phyloP scores from a whole-genome alignment of 2,797 vertebrate species.

The Anguilla megastoma region DNA sequence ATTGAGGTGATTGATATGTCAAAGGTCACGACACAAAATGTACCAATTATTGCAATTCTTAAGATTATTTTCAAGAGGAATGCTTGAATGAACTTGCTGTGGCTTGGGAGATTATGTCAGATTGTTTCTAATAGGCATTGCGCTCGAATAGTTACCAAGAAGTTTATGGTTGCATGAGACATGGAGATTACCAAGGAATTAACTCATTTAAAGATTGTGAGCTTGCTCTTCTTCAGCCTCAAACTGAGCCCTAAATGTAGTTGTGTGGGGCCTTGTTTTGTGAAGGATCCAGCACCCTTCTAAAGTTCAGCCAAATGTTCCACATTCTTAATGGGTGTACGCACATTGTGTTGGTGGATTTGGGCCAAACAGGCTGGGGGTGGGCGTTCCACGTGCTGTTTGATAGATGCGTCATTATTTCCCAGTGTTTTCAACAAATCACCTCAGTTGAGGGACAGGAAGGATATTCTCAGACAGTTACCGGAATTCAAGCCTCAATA shows the following conservation, averaged over 20 bases:
- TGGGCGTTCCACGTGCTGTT: neutral
- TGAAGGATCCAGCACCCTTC: neutral
- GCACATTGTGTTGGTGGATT: neutral
- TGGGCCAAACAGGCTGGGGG: neutral
- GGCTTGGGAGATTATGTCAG: neutral
- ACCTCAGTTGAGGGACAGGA: neutral
- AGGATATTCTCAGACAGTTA: neutral
- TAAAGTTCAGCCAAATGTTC: slow-evolving; percentile 5
- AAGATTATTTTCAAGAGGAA: neutral
- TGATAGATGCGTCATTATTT: neutral
- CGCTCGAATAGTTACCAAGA: neutral
- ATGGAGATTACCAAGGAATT: neutral
- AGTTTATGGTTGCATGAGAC: neutral
- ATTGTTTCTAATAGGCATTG: neutral
- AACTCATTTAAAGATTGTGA: neutral
- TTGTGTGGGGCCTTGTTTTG: neutral
- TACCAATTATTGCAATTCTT: neutral
- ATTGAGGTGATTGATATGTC: neutral
- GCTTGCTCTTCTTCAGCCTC: neutral
- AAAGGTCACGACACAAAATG: neutral
- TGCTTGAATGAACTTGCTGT: neutral
- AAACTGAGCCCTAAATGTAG: neutral
- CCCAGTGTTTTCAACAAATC: neutral
- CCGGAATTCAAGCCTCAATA: slow-evolving; percentile 17
- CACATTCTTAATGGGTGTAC: neutral